Base-by-base conservation (phyloP, 1,140 invertebrate species). In the Bombus balteatus region DNA sequence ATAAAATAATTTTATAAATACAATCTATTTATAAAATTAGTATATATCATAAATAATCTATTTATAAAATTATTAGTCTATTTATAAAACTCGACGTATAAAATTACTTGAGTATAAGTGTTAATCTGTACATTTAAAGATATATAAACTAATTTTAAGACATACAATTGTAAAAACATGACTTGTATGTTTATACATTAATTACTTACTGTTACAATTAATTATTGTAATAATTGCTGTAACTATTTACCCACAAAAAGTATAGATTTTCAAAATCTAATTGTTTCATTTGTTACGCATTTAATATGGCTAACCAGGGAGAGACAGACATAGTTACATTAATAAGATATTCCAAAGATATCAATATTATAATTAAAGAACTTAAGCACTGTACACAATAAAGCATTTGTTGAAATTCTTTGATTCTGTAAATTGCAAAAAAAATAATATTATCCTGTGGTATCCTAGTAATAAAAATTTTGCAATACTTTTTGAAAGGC, bases 1-100 rank as follows among this genome's bases (percentile, higher is more conserved):
- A 41, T 32, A 32, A 87, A 57, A 73, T 57, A 59, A 72, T 88
- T 66, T 32, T 13, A 65, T 62, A 86, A 82, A 62, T 75, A 47
- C 75, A 53, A 53, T 53, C 47, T 53, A 22, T 53, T 53, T 53
- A 53, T 53, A 53, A 53, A 53, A 53, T 53, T 22, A 22, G 22
- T 53, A 22, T 53, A 5, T 53, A 22, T 53, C 47, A 53, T 53
- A 53, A 53, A 53, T 53, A 53, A 53, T 18, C 18, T 53, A 53
- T 53, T 53, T 47, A 47, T 47, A 47, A 47, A 47, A 47, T 47
- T 47, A 47, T 47, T 18, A 59, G 25, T 47, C 72, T 65, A 59
- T 13, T 66, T 32, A 80, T 74, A 13, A 62, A 75, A 32, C 47
- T 66, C 37, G 34, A 84, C 39, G 68, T 59, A 37, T 57, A 83